Evolutionary conservation across 2,888 invertebrate genomes (phyloP).

Genomic region (Malachius bipustulatus): DNA sequence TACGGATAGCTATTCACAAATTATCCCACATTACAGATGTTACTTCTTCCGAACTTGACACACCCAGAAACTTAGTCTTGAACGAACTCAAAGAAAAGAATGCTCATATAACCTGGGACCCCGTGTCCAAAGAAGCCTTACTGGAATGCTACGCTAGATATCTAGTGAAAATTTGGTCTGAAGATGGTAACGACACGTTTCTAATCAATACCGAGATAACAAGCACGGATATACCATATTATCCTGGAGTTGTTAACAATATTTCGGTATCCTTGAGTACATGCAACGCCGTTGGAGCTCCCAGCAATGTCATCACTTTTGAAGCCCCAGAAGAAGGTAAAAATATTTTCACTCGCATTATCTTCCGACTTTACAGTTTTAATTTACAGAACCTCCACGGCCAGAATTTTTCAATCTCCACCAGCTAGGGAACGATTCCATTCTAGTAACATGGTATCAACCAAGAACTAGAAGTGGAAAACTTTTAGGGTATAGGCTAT

Average conservation of each 20-base stretch:
- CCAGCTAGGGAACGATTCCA: slow-evolving; percentile 8
- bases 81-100: slow-evolving; percentile 24
- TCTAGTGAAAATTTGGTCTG: slow-evolving; percentile 28
- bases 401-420: slow-evolving; percentile 5
- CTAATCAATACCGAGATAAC: slow-evolving; percentile 26
- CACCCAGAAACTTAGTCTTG: slow-evolving; percentile 26
- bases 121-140: slow-evolving; percentile 22
- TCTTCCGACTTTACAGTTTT: too few relatives aligned
- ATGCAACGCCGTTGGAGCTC: slow-evolving; percentile 29
- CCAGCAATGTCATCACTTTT: slow-evolving; percentile 27
- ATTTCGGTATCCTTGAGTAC: slow-evolving; percentile 28
- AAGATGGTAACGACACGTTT: slow-evolving; percentile 27
- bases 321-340: slow-evolving; percentile 30
- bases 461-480: slow-evolving; percentile 1
- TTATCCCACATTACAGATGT: too few relatives aligned
- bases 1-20: too few relatives aligned
- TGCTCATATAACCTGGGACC: slow-evolving; percentile 27
- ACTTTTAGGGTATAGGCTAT: slow-evolving; percentile 18
- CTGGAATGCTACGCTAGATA: slow-evolving; percentile 28
- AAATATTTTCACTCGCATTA: not conserved
- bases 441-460: slow-evolving; percentile 6
- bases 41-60: too few relatives aligned
- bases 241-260: slow-evolving; percentile 29
- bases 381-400: not conserved
- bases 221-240: slow-evolving; percentile 26